Percentiles rank a stretch among this genome's conserved stretches.
Evolutionary conservation across 2,888 invertebrate genomes (phyloP).

Genomic region (Minunthozetes semirufus): DNA sequence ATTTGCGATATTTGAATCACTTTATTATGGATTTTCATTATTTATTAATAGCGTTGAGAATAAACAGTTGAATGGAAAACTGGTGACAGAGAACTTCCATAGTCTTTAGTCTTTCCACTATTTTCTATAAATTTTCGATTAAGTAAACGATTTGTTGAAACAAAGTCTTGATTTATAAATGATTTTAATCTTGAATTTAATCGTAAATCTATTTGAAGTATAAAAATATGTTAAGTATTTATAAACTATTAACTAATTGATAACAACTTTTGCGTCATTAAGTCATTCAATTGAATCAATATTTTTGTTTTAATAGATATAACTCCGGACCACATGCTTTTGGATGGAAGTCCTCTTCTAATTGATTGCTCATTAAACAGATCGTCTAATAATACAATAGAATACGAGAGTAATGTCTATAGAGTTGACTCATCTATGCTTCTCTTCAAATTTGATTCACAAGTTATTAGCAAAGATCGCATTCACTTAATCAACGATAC

Average conservation of each 20-base stretch:
- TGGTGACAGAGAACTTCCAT: too few species aligned
- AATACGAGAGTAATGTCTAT: not conserved
- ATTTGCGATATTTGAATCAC: too few species aligned
- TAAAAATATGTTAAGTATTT: too few species aligned
- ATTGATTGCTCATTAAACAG: slow-evolving; percentile 10
- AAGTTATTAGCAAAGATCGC: not conserved
- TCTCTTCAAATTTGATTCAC: not conserved
- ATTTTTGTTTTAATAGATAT: not conserved
- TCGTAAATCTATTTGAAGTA: too few species aligned
- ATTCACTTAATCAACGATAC: slow-evolving; percentile 29
- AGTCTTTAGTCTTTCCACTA: too few species aligned
- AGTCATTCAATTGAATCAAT: not conserved
- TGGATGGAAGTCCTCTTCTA: not conserved
- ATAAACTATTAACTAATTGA: not conserved
- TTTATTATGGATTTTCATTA: too few species aligned
- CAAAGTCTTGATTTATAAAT: too few species aligned
- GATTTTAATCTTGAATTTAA: too few species aligned
- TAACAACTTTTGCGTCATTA: not conserved
- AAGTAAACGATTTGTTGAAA: too few species aligned
- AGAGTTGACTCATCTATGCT: slow-evolving; percentile 7
- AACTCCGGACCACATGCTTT: slow-evolving; percentile 6
- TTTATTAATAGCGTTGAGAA: too few species aligned
- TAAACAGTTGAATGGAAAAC: too few species aligned
- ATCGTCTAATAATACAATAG: slow-evolving; percentile 11
- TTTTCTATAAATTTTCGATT: too few species aligned